Percentiles rank a stretch among this genome's conserved stretches.
Evolutionary conservation across 2,113 vertebrate species (phyloP).

Genomic region (Picathartes gymnocephalus): DNA sequence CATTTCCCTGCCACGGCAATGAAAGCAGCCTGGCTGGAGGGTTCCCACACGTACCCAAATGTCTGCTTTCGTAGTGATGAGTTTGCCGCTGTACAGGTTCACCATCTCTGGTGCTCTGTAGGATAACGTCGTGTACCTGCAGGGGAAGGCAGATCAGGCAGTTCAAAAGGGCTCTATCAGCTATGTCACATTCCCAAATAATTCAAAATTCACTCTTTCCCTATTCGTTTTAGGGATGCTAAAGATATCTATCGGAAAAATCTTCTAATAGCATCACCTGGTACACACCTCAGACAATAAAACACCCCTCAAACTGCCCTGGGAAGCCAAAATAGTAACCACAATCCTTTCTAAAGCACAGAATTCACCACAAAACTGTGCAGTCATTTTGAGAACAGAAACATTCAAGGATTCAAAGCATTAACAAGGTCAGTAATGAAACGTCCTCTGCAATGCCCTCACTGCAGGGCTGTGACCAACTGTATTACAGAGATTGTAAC

Average conservation of each 20-base stretch:
- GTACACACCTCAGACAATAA: not conserved
- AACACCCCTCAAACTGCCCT: not conserved
- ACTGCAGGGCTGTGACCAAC: not conserved
- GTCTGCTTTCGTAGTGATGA: conserved; percentile 97
- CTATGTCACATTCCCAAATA: not conserved
- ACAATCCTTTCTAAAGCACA: not conserved
- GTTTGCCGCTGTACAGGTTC: conserved; percentile 91
- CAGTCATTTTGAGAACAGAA: not conserved
- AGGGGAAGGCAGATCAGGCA: not conserved
- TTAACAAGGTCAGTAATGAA: not conserved
- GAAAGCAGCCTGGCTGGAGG: not conserved
- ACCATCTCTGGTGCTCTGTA: conserved; percentile 98
- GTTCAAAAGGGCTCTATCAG: not conserved
- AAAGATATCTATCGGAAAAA: fast-evolving
- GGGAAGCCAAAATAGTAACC: not conserved
- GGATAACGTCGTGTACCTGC: conserved; percentile 96
- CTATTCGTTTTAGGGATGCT: not conserved
- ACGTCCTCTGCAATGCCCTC: not conserved
- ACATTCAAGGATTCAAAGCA: not conserved
- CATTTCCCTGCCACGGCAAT: not conserved
- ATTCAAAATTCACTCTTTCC: not conserved
- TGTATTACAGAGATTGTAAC: not conserved
- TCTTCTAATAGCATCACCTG: not conserved
- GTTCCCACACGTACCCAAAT: conserved; percentile 85
- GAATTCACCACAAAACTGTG: not conserved